Conservation (phyloP, 1,140 invertebrate genomes). For the Drosophila orena region DNA sequence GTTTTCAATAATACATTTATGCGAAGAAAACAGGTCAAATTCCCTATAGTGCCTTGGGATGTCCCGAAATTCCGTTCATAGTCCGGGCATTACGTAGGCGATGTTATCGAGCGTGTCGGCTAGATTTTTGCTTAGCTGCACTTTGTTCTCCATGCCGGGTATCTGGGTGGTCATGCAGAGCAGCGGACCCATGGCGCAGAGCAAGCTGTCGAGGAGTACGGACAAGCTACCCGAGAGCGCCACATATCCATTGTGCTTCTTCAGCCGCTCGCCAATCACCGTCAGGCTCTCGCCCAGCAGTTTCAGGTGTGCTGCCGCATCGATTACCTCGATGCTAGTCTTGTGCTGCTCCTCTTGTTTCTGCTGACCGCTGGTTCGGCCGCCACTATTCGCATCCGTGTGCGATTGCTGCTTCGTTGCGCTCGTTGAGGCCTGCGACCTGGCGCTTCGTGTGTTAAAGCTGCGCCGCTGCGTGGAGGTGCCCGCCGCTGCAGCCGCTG, state of each 20-base stretch:
- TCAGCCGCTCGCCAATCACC: constrained; percentile 96
- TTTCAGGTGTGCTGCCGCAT: constrained; percentile 96
- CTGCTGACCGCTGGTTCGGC: neutral
- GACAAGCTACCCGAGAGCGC: constrained; percentile 97
- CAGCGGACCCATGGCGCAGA: constrained; percentile 96
- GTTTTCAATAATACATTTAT: no score
- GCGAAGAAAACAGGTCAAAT: no score
- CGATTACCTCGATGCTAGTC: constrained; percentile 91
- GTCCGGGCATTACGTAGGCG: constrained; percentile 98
- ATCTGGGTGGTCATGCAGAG: constrained; percentile 94
- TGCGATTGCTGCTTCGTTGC: neutral
- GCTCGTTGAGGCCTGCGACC: neutral
- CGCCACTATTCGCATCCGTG: constrained; percentile 1
- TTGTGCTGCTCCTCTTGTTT: constrained; percentile 26
- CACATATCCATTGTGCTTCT: constrained; percentile 97
- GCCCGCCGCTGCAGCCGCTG: constrained; percentile 15
- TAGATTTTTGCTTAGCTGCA: constrained; percentile 88
- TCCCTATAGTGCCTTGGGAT: no score
- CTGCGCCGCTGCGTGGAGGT: constrained; percentile 1
- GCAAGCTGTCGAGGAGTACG: constrained; percentile 95
- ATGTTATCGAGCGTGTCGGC: constrained; percentile 95
- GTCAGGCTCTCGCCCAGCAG: constrained; percentile 96
- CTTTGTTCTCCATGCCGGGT: constrained; percentile 87
- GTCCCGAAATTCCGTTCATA: constrained; percentile 86
- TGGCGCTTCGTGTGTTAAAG: constrained; percentile 29